These are phyloP conservation scores for Hippasteria phrygiana DNA, from an alignment of 53 echinoderm and acorn worm species.

Conservation along the genomic window DNA sequence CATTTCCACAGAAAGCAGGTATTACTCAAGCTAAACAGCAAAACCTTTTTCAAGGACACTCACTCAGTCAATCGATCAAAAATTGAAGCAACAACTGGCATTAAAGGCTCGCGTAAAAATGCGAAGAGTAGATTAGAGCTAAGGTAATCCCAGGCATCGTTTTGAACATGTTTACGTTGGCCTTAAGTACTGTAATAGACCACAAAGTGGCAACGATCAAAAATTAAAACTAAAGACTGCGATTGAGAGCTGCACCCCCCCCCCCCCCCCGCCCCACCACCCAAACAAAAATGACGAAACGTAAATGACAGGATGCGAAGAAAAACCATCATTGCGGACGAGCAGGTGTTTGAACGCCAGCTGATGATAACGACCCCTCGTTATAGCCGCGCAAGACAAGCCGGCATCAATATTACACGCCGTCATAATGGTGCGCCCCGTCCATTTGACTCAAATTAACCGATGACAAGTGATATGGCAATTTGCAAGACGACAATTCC, in stretches of 20 bases:
- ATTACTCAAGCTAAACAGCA: too few species aligned
- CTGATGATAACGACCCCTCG: slow-evolving; percentile 32
- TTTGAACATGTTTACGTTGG: too few species aligned
- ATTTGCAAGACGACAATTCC: background rate
- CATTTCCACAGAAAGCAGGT: too few species aligned
- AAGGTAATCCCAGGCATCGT: background rate
- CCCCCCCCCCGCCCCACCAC: too few species aligned
- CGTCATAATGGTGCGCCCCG: background rate
- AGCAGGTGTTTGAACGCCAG: slow-evolving; percentile 16
- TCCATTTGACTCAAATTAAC: slow-evolving; percentile 21
- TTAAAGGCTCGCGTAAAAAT: background rate
- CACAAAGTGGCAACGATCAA: too few species aligned
- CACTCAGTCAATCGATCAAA: background rate
- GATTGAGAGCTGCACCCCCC: background rate
- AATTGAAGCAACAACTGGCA: background rate
- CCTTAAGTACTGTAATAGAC: too few species aligned
- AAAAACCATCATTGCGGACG: slow-evolving; percentile 7
- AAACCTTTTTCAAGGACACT: too few species aligned
- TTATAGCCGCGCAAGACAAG: slow-evolving; percentile 3
- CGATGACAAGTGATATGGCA: background rate
- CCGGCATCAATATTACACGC: slow-evolving; percentile 7
- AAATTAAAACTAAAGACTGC: background rate
- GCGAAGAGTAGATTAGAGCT: too few species aligned
- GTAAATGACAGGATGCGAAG: background rate
- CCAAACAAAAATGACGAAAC: too few species aligned